Evolutionary conservation across 2,113 vertebrate species (phyloP).

Genomic region (Amphiprion ocellaris): DNA sequence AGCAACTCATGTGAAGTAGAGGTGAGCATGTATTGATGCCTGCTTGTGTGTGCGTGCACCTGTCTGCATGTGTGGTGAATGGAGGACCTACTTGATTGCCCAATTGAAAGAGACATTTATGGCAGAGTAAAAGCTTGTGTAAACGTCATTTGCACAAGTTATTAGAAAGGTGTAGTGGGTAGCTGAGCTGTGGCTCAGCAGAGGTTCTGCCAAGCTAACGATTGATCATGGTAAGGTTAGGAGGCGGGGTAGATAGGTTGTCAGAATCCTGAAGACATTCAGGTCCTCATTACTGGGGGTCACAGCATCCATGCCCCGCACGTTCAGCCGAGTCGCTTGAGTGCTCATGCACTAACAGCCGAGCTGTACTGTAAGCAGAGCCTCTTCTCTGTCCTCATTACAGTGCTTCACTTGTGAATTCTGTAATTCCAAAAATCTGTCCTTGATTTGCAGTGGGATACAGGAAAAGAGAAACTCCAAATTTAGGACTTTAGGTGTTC

Average conservation of each 20-base stretch:
- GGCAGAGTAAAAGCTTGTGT: constrained; percentile 41
- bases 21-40: neutral
- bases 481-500: neutral
- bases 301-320: constrained; percentile 59
- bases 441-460: constrained; percentile 12
- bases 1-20: constrained; percentile 28
- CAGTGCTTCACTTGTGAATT: constrained; percentile 15
- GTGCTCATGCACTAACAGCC: constrained; percentile 70
- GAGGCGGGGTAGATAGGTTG: constrained; percentile 59
- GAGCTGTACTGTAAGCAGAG: constrained; percentile 69
- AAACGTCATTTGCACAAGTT: constrained; percentile 47
- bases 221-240: constrained; percentile 71
- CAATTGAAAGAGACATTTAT: constrained; percentile 47
- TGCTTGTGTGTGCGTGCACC: constrained; percentile 1
- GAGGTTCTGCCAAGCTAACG: constrained; percentile 66
- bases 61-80: constrained; percentile 3
- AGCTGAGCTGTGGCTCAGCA: constrained; percentile 46
- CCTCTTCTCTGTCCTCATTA: constrained; percentile 24
- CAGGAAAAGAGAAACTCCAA: neutral
- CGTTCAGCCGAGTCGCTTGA: constrained; percentile 66
- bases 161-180: constrained; percentile 41
- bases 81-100: neutral
- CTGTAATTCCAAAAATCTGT: constrained; percentile 13
- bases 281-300: constrained; percentile 76
- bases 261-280: constrained; percentile 73